phyloP scores from a whole-genome alignment of 2,797 vertebrate genomes.

The Smutsia gigantea region DNA sequence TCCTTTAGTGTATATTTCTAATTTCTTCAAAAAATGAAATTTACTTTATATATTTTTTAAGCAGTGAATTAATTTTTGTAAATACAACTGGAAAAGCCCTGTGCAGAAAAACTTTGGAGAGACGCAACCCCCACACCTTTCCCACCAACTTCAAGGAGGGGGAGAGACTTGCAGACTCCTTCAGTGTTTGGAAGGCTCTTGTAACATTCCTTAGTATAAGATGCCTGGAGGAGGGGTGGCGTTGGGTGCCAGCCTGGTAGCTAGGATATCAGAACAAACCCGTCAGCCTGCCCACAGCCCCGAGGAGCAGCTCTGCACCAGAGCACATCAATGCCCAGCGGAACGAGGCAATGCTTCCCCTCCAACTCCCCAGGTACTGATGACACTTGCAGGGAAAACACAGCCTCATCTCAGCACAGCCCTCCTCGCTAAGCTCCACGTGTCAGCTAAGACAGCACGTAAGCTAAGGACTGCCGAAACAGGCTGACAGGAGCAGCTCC shows the following conservation, averaged over 20 bases:
- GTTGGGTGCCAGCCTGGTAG: background rate
- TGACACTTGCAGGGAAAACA: background rate
- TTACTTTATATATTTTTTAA: background rate
- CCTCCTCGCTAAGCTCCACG: background rate
- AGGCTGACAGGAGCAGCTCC: constrained; percentile 10
- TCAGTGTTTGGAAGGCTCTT: background rate
- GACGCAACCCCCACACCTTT: background rate
- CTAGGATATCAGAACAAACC: constrained; percentile 24
- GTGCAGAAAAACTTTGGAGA: background rate
- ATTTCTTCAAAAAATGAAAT: background rate
- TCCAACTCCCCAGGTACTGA: background rate
- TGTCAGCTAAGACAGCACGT: constrained; percentile 34
- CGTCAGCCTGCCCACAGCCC: constrained; percentile 39
- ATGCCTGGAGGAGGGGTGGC: background rate
- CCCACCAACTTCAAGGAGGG: background rate
- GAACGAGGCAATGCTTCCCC: background rate
- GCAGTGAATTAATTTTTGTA: background rate
- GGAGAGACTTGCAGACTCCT: background rate
- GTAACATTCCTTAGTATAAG: background rate
- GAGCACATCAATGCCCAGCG: background rate
- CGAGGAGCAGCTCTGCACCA: background rate
- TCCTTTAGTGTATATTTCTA: background rate
- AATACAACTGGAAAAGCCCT: background rate
- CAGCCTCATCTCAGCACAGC: background rate
- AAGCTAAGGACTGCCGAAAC: background rate